Conservation (phyloP, 1,140 invertebrate species). For the Leptonema lineaticorne region DNA sequence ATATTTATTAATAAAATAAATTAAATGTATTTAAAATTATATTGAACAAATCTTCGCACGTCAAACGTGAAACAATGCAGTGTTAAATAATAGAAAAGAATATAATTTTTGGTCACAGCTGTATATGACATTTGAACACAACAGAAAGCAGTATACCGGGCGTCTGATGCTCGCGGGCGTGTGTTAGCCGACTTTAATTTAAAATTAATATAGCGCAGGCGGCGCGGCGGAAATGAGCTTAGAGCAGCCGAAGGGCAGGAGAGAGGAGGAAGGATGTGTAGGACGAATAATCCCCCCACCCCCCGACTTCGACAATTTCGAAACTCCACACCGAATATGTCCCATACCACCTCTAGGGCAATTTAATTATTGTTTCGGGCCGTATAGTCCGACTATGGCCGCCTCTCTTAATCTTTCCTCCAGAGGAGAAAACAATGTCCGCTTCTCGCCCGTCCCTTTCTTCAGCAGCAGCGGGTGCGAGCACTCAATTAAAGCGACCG, state of each 20-base stretch:
- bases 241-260: conserved; percentile 39
- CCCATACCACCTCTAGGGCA: conserved; percentile 45
- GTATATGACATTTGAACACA: too few relatives aligned
- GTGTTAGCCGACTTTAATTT: conserved; percentile 56
- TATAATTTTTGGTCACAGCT: too few relatives aligned
- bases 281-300: too few relatives aligned
- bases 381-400: conserved; percentile 7
- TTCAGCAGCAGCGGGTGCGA: not conserved
- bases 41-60: too few relatives aligned
- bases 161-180: conserved; percentile 42
- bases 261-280: too few relatives aligned
- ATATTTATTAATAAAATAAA: too few relatives aligned
- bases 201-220: conserved; percentile 57
- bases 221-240: conserved; percentile 53
- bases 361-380: conserved; percentile 41
- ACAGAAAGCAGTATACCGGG: too few relatives aligned
- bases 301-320: too few relatives aligned
- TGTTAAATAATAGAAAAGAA: too few relatives aligned
- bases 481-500: not conserved
- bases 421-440: conserved; percentile 11
- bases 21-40: too few relatives aligned
- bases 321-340: too few relatives aligned
- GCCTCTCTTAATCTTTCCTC: not conserved
- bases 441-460: not conserved
- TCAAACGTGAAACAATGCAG: too few relatives aligned